Conservation (phyloP, 2,113 vertebrate species). For the Aix galericulata region DNA sequence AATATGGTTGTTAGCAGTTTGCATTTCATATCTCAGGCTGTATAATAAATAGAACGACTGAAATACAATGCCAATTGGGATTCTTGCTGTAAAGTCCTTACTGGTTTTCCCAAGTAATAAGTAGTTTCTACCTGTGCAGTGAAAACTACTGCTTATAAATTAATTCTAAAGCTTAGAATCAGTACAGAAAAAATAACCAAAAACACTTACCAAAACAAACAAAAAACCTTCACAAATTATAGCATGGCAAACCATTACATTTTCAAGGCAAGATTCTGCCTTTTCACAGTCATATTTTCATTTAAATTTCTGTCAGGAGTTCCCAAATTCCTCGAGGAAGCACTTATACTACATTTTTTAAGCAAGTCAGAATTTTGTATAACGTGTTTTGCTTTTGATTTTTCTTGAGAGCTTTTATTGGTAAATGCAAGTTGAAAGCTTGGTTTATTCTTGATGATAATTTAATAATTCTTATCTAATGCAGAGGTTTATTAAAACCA, state of each 20-base stretch:
- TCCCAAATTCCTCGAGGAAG: background rate
- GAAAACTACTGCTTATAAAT: background rate
- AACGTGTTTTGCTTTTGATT: background rate
- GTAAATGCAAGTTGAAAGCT: background rate
- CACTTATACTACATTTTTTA: accelerated
- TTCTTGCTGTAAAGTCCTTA: background rate
- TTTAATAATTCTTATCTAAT: background rate
- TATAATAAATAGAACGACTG: background rate
- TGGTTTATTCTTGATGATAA: background rate
- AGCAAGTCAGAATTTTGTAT: background rate
- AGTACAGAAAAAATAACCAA: background rate
- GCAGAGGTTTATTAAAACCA: background rate
- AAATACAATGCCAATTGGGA: background rate
- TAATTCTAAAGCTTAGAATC: background rate
- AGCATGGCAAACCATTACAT: background rate
- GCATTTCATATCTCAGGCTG: background rate
- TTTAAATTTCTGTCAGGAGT: background rate
- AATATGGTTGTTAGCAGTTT: background rate
- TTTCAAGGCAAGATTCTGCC: background rate
- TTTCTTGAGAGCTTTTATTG: background rate
- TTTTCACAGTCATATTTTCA: background rate
- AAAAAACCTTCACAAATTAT: background rate
- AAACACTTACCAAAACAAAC: background rate
- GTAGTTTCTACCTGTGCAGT: background rate
- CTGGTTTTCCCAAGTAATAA: background rate